A percentile compares a stretch with the other conserved stretches of the same genome.
Conservation (phyloP, 2,797 vertebrate species). For the Crocidura indochinensis region DNA sequence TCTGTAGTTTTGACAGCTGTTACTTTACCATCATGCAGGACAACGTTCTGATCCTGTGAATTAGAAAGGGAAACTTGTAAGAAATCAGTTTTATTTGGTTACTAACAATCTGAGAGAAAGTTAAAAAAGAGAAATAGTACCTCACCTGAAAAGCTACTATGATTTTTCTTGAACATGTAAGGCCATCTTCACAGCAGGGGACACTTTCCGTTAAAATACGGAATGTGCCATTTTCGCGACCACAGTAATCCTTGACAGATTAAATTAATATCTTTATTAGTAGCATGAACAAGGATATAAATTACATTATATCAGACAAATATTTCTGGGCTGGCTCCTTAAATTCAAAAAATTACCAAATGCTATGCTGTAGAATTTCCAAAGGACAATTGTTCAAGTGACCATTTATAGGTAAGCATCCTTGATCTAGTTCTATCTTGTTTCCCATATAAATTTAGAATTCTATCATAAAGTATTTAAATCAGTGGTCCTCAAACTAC, state of each 20-base stretch:
- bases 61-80: neutral
- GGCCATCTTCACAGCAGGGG: conserved; percentile 85
- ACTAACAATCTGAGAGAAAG: neutral
- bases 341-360: too few species aligned
- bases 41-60: conserved; percentile 82
- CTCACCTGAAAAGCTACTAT: conserved; percentile 81
- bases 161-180: conserved; percentile 87
- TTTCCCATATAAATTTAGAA: too few species aligned
- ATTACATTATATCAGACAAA: neutral
- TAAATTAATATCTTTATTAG: conserved; percentile 21
- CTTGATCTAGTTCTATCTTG: too few species aligned
- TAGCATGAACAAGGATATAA: neutral
- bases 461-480: too few species aligned
- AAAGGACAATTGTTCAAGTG: too few species aligned
- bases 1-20: conserved; percentile 76
- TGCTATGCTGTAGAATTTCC: too few species aligned
- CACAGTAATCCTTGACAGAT: conserved; percentile 83
- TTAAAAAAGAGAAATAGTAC: neutral
- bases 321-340: neutral
- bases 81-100: neutral
- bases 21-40: conserved; percentile 87
- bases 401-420: too few species aligned
- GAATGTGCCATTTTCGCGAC: conserved; percentile 83
- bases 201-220: conserved; percentile 84
- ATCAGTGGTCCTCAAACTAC: too few species aligned